phyloP scores from a whole-genome alignment of 2,113 vertebrate genomes.

The Lasiurus borealis region DNA sequence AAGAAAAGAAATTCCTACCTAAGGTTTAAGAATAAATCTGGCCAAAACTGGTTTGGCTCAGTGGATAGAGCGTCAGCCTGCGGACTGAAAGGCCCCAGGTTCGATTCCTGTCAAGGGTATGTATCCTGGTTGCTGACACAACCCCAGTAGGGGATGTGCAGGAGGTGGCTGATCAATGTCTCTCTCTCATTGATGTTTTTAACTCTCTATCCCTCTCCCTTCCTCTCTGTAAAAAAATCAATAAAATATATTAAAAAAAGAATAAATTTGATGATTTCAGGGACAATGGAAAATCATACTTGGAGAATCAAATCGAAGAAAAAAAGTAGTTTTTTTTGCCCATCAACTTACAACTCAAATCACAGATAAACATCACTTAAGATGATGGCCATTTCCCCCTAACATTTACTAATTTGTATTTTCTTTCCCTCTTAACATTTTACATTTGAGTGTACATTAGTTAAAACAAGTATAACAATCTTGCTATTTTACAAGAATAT shows the following conservation, averaged over 20 bases:
- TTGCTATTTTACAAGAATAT: background rate
- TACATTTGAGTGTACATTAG: background rate
- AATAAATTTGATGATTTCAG: background rate
- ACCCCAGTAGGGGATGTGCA: too few relatives aligned
- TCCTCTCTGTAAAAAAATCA: too few relatives aligned
- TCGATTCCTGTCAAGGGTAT: too few relatives aligned
- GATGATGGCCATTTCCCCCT: background rate
- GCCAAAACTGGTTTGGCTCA: too few relatives aligned
- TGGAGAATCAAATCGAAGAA: background rate
- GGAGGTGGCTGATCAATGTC: too few relatives aligned
- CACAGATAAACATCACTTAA: background rate
- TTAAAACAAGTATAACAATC: background rate
- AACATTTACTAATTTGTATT: background rate
- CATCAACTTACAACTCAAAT: background rate
- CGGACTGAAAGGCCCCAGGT: too few relatives aligned
- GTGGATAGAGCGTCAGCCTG: too few relatives aligned
- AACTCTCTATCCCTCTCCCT: too few relatives aligned
- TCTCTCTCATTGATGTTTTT: too few relatives aligned
- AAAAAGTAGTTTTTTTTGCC: background rate
- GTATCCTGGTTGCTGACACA: too few relatives aligned
- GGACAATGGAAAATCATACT: background rate
- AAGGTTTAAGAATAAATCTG: background rate
- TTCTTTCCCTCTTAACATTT: background rate
- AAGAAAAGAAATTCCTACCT: background rate
- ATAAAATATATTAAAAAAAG: too few relatives aligned